These are phyloP conservation scores for Plebejus melissa DNA, from an alignment of 2,888 invertebrate species.

Conservation along the genomic window DNA sequence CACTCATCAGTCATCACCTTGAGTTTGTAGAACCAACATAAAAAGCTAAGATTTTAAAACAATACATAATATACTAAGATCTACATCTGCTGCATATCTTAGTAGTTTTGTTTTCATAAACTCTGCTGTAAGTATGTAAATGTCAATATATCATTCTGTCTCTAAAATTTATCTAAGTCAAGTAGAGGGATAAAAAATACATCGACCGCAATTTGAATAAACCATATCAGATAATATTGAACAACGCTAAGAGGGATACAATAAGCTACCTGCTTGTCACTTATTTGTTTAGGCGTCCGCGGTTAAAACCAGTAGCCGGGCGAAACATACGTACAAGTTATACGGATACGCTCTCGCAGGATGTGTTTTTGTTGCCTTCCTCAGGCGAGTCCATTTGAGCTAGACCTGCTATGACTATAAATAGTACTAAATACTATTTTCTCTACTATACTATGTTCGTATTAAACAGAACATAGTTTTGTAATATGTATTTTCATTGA, in stretches of 20 bases:
- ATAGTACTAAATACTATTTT: not conserved
- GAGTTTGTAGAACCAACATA: not conserved
- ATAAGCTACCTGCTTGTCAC: slow-evolving; percentile 72
- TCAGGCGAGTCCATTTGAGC: slow-evolving; percentile 62
- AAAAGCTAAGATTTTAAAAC: not conserved
- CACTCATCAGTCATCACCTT: slow-evolving; percentile 4
- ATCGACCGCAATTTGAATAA: slow-evolving; percentile 55
- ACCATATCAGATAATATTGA: slow-evolving; percentile 72
- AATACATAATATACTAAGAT: not conserved
- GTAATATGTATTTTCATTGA: slow-evolving; percentile 5
- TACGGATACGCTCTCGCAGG: slow-evolving; percentile 48
- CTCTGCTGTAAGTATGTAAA: not conserved
- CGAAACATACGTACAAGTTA: slow-evolving; percentile 55
- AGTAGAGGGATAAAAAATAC: slow-evolving; percentile 34
- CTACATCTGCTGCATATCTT: slow-evolving; percentile 29
- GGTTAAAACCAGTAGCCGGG: slow-evolving; percentile 75
- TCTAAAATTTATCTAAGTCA: slow-evolving; percentile 36
- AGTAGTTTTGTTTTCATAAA: not conserved
- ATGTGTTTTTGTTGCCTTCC: slow-evolving; percentile 69
- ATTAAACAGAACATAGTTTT: not conserved
- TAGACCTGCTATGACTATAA: slow-evolving; percentile 54
- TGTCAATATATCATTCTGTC: slow-evolving; percentile 3
- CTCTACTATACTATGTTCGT: not conserved
- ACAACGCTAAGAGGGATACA: slow-evolving; percentile 68
- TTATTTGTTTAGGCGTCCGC: slow-evolving; percentile 75